Percentiles rank a stretch among this genome's conserved stretches.
phyloP scores from a whole-genome alignment of 1,140 invertebrate genomes.

The Platorchestia sp. region DNA sequence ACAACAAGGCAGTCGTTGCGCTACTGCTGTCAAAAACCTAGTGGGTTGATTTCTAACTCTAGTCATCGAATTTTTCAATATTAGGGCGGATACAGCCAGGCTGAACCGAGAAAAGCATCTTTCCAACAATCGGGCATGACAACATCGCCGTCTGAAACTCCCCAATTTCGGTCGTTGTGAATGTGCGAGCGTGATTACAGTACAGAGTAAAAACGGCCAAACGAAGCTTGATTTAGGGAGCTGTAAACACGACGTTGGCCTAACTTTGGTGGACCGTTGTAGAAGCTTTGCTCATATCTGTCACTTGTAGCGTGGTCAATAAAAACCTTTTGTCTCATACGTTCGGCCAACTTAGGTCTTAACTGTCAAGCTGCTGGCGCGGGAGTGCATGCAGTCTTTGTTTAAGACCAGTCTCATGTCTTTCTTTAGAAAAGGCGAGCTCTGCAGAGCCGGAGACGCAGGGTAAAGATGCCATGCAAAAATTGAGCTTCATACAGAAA shows the following conservation, averaged over 20 bases:
- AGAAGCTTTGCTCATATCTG: slow-evolving; percentile 39
- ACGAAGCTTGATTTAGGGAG: slow-evolving; percentile 28
- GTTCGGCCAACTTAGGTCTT: slow-evolving; percentile 33
- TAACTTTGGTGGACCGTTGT: slow-evolving; percentile 11
- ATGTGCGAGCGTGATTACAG: neutral
- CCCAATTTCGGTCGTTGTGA: neutral
- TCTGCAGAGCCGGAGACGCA: neutral
- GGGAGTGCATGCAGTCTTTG: slow-evolving; percentile 3
- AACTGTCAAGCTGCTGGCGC: slow-evolving; percentile 8
- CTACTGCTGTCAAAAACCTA: neutral
- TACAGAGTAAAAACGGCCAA: slow-evolving; percentile 21
- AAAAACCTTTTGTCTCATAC: slow-evolving; percentile 41
- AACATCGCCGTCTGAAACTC: neutral
- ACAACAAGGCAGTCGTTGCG: neutral
- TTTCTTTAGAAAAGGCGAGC: slow-evolving; percentile 13
- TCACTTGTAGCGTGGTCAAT: slow-evolving; percentile 21
- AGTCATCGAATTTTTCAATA: neutral
- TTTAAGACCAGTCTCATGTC: slow-evolving; percentile 34
- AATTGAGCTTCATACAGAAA: neutral
- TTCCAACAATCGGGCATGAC: neutral
- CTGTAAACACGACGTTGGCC: slow-evolving; percentile 23
- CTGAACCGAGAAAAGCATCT: neutral
- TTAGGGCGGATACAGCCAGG: neutral
- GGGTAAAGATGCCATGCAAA: neutral
- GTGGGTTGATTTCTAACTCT: neutral